Evolutionary conservation across 2,888 invertebrate species (phyloP).

Genomic region (Drosophila lacicola): DNA sequence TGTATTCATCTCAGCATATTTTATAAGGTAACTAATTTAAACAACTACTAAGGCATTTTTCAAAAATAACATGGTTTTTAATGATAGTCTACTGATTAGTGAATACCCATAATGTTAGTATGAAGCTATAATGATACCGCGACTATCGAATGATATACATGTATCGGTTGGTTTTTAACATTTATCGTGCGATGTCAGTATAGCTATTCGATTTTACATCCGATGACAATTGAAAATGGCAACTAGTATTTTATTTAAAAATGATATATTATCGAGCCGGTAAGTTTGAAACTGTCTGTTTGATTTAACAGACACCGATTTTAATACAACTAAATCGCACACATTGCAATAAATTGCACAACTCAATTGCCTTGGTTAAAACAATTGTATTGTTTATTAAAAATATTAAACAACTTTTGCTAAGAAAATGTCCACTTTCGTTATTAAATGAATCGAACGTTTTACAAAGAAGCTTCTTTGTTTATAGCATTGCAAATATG

Average conservation of each 20-base stretch:
- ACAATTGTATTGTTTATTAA: no score
- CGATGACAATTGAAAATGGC: not conserved
- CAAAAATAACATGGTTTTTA: no score
- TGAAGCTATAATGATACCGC: not conserved
- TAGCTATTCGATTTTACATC: not conserved
- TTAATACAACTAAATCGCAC: no score
- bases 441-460: no score
- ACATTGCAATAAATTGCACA: no score
- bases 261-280: no score
- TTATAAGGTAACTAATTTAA: not conserved
- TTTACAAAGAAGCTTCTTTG: no score
- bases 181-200: not conserved
- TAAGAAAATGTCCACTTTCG: no score
- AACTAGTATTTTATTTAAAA: constrained; percentile 7
- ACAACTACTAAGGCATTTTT: not conserved
- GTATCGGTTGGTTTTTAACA: not conserved
- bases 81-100: not conserved
- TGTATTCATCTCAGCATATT: not conserved
- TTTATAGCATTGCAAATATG: no score
- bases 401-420: no score
- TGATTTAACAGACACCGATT: not conserved
- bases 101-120: not conserved
- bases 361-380: no score
- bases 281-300: no score
- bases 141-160: not conserved